Base-by-base conservation (phyloP, 2,797 vertebrate species). In the Alfaro cultratus region DNA sequence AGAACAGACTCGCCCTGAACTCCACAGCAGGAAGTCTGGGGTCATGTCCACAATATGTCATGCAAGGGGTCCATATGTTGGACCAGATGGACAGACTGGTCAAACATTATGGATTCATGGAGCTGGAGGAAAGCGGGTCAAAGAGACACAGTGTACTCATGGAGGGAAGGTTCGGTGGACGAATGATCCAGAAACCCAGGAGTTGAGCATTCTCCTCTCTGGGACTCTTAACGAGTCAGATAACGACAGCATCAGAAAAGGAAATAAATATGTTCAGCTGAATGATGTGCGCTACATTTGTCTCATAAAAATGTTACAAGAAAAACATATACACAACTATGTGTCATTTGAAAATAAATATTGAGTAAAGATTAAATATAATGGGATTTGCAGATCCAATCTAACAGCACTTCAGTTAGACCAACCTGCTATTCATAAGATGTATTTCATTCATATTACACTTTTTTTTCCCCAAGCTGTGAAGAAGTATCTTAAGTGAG, bases 11-110 rank as follows among this genome's bases (percentile, higher is more conserved):
- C 73, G 57, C 43, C 47, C 73, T 80, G 76, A 83, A 79, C 78
- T 31, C 10, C 74, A 53, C 43, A 70, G 62, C 76, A 36, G 60
- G 76, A 75, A 57, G 62, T 4, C 1, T 1, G 2, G 41, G 64
- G 23, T 53, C 34, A 43, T 4, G 9, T 72, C 79, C 74, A 80
- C 82, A 80, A 80, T 80, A 67, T 76, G 67, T 77, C 89, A 78
- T 23, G 79, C 74, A 70, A 83, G 43, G 60, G 41, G 75, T 73
- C 86, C 49, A 5, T 87, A 86, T 86, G 86, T 78, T 12, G 36
- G 53, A 73, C 73, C 51, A 83, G 67, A 85, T 16, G 15, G 81
- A 29, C 26, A 78, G 23, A 71, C 36, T 43, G 5, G 68, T 71
- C 75, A 39, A 76, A 49, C 68, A 46, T 0, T 4, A 55, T 64